These are phyloP conservation scores for Solenopsis fugax DNA, from an alignment of 1,140 invertebrate genomes.

Conservation along the genomic window DNA sequence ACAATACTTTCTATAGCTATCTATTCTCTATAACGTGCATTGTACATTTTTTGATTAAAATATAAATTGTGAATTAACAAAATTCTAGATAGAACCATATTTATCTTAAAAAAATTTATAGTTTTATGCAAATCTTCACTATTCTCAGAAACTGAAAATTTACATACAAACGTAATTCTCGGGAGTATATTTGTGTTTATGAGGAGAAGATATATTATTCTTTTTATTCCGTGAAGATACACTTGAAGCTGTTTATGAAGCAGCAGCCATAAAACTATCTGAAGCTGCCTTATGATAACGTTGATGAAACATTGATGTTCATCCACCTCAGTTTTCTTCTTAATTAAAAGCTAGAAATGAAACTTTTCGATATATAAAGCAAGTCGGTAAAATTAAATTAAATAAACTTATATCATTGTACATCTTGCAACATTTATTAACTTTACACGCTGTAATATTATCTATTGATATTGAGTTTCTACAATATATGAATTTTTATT, in stretches of 20 bases:
- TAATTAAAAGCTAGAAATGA: slow-evolving; percentile 53
- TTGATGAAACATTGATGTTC: slow-evolving; percentile 42
- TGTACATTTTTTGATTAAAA: not conserved
- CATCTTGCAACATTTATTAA: slow-evolving; percentile 32
- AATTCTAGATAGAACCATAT: slow-evolving; percentile 46
- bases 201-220: slow-evolving; percentile 65
- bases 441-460: not conserved
- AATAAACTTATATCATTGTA: not conserved
- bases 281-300: slow-evolving; percentile 28
- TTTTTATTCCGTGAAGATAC: slow-evolving; percentile 56
- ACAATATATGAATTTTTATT: not conserved
- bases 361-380: slow-evolving; percentile 15
- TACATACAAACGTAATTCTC: slow-evolving; percentile 71
- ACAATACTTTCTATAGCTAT: not conserved
- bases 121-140: slow-evolving; percentile 64
- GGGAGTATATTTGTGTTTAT: slow-evolving; percentile 43
- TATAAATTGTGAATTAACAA: slow-evolving; percentile 64
- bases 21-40: not conserved
- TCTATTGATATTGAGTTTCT: not conserved
- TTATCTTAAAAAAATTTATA: slow-evolving; percentile 65
- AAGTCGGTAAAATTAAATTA: slow-evolving; percentile 2
- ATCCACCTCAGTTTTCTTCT: slow-evolving; percentile 22
- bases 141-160: slow-evolving; percentile 70
- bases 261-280: slow-evolving; percentile 30
- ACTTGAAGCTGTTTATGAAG: slow-evolving; percentile 58